Evolutionary conservation across 2,113 vertebrate genomes (phyloP).

Genomic region (Neotragus moschatus): DNA sequence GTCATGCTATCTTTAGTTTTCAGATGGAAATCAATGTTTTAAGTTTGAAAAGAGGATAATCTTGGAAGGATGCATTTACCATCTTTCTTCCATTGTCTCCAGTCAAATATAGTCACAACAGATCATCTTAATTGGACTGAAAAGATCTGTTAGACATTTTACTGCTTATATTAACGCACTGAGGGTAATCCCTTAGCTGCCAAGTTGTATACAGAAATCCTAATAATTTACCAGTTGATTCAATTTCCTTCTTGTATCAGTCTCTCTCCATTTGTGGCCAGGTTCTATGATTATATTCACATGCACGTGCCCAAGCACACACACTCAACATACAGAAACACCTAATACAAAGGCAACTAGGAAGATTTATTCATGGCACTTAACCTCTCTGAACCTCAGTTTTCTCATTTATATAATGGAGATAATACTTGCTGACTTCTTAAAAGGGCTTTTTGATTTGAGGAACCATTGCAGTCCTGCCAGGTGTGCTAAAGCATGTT

Average conservation of each 20-base stretch:
- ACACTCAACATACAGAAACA: neutral
- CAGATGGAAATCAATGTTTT: conserved; percentile 27
- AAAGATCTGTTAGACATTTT: conserved; percentile 36
- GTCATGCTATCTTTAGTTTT: conserved; percentile 3
- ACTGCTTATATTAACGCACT: neutral
- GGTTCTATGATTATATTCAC: neutral
- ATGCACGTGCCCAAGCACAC: neutral
- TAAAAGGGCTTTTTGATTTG: neutral
- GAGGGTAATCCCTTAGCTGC: conserved; percentile 19
- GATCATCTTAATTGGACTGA: conserved; percentile 61
- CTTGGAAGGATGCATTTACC: conserved; percentile 32
- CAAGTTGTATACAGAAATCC: neutral
- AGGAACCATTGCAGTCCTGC: neutral
- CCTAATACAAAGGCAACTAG: neutral
- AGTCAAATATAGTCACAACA: conserved; percentile 48
- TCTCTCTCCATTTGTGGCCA: neutral
- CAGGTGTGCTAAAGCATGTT: neutral
- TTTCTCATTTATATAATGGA: neutral
- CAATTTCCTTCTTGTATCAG: neutral
- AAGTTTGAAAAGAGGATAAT: conserved; percentile 27
- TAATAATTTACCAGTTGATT: conserved; percentile 40
- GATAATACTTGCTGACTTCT: neutral
- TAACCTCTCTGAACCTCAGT: neutral
- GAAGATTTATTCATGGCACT: neutral
- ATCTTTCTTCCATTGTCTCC: conserved; percentile 49